Base-by-base conservation (phyloP, 2,797 vertebrate genomes). In the Micromesistius poutassou region DNA sequence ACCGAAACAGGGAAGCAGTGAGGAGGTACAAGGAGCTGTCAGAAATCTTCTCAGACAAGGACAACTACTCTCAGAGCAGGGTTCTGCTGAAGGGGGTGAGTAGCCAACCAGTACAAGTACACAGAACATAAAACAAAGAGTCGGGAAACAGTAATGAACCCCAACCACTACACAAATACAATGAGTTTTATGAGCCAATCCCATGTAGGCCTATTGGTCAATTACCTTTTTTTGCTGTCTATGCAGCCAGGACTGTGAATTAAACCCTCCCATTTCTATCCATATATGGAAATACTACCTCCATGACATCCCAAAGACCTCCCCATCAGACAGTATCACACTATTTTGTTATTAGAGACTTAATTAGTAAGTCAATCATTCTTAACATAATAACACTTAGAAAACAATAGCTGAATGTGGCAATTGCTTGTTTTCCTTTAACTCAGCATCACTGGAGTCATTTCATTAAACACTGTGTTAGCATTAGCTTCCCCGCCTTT, bases 61-160 rank as follows among this genome's bases (percentile, higher is more conserved):
- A 98, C 90, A 98, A 98, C 91, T 97, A 96, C 86, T 94, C 96
- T 1, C 96, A 96, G 72, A 96, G 95, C 92, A 92, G 96, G 80
- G 96, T 96, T 72, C 93, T 96, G 25, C 94, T 96, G 55, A 95
- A 95, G 85, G 95, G 96, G 93, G 96, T 96, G 75, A 87, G 91
- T 68, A 30, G 46, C 3, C 55, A n/a, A 25, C 6, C n/a, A 50
- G 22, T n/a, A 62, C 19, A 50, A 50, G 14, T 62, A 25, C 55
- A 62, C 22, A 62, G 25, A n/a, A 62, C 22, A n/a, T 4, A 12
- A 5, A 22, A 19, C 4, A 55, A 22, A 25, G 19, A 62, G n/a
- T 25, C 28, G 5, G 9, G 62, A 28, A 28, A 68, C n/a, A 3
- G n/a, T 68, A 10, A 28, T 28, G 25, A 28, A 68, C n/a, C 25